phyloP scores from a whole-genome alignment of 1,140 invertebrate genomes.

The Lordiphosa mommai region DNA sequence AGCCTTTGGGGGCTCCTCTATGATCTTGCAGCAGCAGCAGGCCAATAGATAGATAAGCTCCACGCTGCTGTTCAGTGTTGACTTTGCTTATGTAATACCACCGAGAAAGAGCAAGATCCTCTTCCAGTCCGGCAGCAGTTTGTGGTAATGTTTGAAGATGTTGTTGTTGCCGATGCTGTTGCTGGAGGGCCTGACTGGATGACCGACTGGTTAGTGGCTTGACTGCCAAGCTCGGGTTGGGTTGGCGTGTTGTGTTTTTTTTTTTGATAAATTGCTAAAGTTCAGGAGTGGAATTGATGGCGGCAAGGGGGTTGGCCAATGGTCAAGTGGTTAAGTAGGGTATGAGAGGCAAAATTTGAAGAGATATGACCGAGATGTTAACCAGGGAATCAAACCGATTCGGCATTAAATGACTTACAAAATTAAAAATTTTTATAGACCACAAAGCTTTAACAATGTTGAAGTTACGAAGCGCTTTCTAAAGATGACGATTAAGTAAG shows the following conservation, averaged over 20 bases:
- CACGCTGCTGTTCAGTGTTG: slow-evolving; percentile 39
- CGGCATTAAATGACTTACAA: no score
- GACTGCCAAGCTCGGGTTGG: slow-evolving; percentile 12
- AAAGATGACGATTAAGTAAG: no score
- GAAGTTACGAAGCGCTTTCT: no score
- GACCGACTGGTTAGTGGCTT: slow-evolving; percentile 12
- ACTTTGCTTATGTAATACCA: slow-evolving; percentile 68
- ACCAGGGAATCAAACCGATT: no score
- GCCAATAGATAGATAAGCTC: slow-evolving; percentile 66
- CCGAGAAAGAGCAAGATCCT: slow-evolving; percentile 27
- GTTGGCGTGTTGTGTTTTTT: slow-evolving; percentile 42
- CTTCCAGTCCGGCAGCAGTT: slow-evolving; percentile 30
- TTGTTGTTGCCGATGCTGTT: slow-evolving; percentile 13
- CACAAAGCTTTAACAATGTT: no score
- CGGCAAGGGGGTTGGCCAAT: neutral
- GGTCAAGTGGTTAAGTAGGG: slow-evolving; percentile 13
- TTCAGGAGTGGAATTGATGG: slow-evolving; percentile 35
- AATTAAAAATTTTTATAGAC: no score
- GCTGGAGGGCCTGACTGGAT: slow-evolving; percentile 36
- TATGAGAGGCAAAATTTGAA: no score
- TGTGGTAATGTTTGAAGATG: slow-evolving; percentile 6
- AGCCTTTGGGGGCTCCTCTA: slow-evolving; percentile 14
- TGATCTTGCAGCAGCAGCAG: slow-evolving; percentile 22
- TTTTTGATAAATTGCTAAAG: slow-evolving; percentile 62
- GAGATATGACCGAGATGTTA: no score